A percentile compares a stretch with the other conserved stretches of the same genome.
These are phyloP conservation scores for Mycogona germanica DNA, from an alignment of 2,888 invertebrate genomes.

Conservation along the genomic window DNA sequence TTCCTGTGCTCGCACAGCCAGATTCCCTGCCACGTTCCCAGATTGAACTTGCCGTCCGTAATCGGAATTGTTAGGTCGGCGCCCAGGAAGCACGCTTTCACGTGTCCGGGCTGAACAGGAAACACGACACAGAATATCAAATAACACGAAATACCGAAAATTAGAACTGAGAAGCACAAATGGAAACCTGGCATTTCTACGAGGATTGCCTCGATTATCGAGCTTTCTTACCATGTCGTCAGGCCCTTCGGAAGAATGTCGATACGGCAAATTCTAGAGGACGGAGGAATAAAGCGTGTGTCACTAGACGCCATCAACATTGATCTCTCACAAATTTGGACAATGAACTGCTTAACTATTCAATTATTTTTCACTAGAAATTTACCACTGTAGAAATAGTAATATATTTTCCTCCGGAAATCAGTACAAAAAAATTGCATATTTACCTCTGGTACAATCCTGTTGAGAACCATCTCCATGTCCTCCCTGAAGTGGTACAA, in stretches of 20 bases:
- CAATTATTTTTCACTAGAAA: neutral
- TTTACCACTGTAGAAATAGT: neutral
- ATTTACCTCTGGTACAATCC: slow-evolving; percentile 81
- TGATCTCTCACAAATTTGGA: too few species aligned
- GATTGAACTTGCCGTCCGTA: slow-evolving; percentile 84
- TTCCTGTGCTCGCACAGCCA: slow-evolving; percentile 98
- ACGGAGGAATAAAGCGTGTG: slow-evolving; percentile 2
- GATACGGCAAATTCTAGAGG: slow-evolving; percentile 68
- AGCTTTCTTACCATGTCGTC: slow-evolving; percentile 80
- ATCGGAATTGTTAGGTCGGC: slow-evolving; percentile 92
- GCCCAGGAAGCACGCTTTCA: slow-evolving; percentile 92
- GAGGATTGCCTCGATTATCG: too few species aligned
- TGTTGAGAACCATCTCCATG: slow-evolving; percentile 99
- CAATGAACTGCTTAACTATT: too few species aligned
- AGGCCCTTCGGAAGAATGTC: slow-evolving; percentile 95
- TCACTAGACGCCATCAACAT: neutral
- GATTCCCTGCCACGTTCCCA: slow-evolving; percentile 90
- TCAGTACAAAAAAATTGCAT: slow-evolving; percentile 13
- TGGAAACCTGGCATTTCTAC: too few species aligned
- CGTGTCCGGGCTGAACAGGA: slow-evolving; percentile 76
- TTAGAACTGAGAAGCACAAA: neutral
- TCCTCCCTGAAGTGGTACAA: slow-evolving; percentile 55
- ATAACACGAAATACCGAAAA: neutral
- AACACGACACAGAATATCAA: neutral
- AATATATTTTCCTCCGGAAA: neutral